Evolutionary conservation across 2,113 vertebrate genomes (phyloP), one percentile per base, ranked within the genome.

Genomic region (Willisornis vidua): DNA sequence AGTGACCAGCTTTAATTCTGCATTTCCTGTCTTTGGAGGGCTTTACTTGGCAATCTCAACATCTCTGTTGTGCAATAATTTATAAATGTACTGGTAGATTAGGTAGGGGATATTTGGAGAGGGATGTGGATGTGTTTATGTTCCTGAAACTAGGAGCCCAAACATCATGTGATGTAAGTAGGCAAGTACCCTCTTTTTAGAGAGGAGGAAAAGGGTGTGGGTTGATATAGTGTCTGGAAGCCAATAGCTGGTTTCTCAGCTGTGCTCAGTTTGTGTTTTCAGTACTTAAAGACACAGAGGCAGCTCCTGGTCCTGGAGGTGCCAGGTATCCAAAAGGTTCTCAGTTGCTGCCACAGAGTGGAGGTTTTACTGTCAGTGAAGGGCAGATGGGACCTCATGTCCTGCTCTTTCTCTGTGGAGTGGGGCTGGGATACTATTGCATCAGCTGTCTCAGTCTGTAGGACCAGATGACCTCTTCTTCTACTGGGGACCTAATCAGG

Each of bases 1-100:
- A 76, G 41, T 72, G 84, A 85, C 58, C 46, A 91, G 58, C n/a
- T 81, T 89, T 78, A 92, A 33, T 85, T 89, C 80, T 94, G 58
- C 37, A 51, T 85, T 91, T 87, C 39, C 66, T 79, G 7, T 84
- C 48, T 85, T 90, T 72, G 76, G 31, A 89, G 39, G 37, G 37
- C 37, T 87, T 94, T 48, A 68, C 41, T 82, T 84, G 84, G 65
- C 81, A 85, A 62, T 61, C 20, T 81, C 51, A 81, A 31, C 28
- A 89, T 52, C 25, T 62, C 70, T 82, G 62, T 62, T 89, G 52
- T 62, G 54, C 54, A 93, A 45, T 93, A 68, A 68, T 74, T 92
- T 82, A 43, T 72, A 76, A 74, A 72, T 33, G 31, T 37, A 24
- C 26, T 35, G 11, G 46, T 46, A 83, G 73, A 65, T 91, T 72